These are phyloP conservation scores for Liasis olivaceus DNA, from an alignment of 2,797 vertebrate species.

Conservation along the genomic window DNA sequence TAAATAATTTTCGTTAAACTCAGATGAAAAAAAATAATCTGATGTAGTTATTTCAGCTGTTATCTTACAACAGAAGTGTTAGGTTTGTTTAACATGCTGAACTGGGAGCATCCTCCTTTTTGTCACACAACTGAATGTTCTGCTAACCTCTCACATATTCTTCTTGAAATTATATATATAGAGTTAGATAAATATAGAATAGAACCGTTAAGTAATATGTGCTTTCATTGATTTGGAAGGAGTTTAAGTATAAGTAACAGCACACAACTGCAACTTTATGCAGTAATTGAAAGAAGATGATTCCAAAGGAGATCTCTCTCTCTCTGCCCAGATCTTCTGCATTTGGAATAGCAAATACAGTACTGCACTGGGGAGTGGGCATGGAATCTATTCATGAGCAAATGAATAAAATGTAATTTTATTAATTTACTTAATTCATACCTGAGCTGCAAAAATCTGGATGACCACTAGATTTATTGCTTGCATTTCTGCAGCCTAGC, in stretches of 20 bases:
- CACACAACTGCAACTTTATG: neutral
- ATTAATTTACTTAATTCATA: neutral
- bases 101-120: neutral
- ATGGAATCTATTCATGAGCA: neutral
- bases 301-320: neutral
- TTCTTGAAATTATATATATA: neutral
- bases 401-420: neutral
- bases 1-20: neutral
- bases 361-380: neutral
- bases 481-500: rapidly evolving
- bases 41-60: neutral
- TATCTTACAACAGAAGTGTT: neutral
- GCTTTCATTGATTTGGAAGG: neutral
- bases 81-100: neutral
- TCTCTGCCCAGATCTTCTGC: neutral
- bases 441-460: neutral
- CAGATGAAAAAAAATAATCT: neutral
- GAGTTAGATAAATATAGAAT: neutral
- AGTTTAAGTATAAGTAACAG: neutral
- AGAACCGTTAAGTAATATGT: neutral
- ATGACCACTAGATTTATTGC: neutral
- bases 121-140: neutral
- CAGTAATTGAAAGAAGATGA: neutral
- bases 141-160: neutral
- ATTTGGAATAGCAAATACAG: neutral